Conservation (phyloP, 2,888 invertebrate species). For the Silvanus unidentatus region DNA sequence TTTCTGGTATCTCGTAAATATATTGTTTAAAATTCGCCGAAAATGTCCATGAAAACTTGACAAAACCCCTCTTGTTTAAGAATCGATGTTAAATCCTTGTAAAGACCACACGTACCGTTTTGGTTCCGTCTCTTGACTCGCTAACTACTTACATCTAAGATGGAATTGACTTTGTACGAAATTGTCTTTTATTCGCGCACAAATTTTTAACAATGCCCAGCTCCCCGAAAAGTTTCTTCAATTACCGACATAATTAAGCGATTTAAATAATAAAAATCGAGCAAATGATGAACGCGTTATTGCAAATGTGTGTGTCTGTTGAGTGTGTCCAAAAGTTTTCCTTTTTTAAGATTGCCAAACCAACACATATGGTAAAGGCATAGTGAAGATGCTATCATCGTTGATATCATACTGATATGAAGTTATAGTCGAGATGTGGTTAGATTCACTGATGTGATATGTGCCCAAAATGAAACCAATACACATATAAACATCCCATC, state of each 20-base stretch:
- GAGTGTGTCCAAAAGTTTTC: not conserved
- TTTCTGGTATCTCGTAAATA: too few species aligned
- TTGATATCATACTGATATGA: constrained; percentile 42
- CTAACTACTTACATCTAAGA: constrained; percentile 22
- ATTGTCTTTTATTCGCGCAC: constrained; percentile 5
- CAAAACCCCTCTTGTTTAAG: constrained; percentile 33
- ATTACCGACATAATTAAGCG: too few species aligned
- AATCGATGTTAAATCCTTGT: constrained; percentile 41
- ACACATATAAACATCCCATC: constrained; percentile 18
- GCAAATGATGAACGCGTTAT: too few species aligned
- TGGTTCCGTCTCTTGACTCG: constrained; percentile 26
- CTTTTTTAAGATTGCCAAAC: not conserved
- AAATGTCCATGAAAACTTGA: constrained; percentile 12
- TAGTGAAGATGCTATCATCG: constrained; percentile 34
- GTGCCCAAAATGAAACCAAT: constrained; percentile 25
- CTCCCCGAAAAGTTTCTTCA: too few species aligned
- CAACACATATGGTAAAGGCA: constrained; percentile 2
- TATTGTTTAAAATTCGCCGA: too few species aligned
- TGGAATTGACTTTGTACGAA: constrained; percentile 15
- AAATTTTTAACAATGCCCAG: constrained; percentile 7
- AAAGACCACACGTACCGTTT: constrained; percentile 41
- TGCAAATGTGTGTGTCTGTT: not conserved
- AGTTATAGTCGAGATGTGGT: constrained; percentile 42
- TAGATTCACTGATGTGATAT: constrained; percentile 42
- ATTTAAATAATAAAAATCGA: too few species aligned